These are phyloP conservation scores for Nannospalax galili DNA, from an alignment of 2,113 vertebrate species.

Conservation along the genomic window DNA sequence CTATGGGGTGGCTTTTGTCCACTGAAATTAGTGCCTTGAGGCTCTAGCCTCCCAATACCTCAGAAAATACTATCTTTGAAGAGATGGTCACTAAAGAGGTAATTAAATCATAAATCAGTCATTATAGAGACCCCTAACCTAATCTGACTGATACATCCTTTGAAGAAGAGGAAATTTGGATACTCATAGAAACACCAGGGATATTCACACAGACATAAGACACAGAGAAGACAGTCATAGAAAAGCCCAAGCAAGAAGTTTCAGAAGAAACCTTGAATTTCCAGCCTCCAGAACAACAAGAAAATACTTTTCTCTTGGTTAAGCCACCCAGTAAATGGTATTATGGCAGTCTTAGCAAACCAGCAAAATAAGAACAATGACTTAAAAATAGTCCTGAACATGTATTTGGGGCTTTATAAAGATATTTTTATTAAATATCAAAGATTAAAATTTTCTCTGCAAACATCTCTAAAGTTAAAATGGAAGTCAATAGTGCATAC, in stretches of 20 bases:
- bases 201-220: not conserved
- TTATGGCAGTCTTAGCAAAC: not conserved
- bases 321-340: not conserved
- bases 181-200: not conserved
- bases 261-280: not conserved
- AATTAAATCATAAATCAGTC: not conserved
- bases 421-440: not conserved
- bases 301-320: not conserved
- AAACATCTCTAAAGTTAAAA: slow-evolving; percentile 25
- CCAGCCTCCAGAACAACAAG: not conserved
- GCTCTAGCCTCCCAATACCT: rapidly evolving
- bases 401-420: not conserved
- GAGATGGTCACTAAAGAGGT: not conserved
- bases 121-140: not conserved
- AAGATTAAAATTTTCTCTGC: not conserved
- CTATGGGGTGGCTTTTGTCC: not conserved
- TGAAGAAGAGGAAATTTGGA: not conserved
- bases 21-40: not conserved
- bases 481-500: not conserved
- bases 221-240: too few relatives aligned
- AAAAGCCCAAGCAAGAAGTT: not conserved
- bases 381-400: not conserved
- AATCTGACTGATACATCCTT: not conserved
- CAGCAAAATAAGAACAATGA: not conserved
- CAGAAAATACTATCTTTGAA: not conserved